A percentile compares a stretch with the other conserved stretches of the same genome.
These are phyloP conservation scores for Panthera uncia DNA, from an alignment of 2,113 vertebrate genomes.

Conservation along the genomic window DNA sequence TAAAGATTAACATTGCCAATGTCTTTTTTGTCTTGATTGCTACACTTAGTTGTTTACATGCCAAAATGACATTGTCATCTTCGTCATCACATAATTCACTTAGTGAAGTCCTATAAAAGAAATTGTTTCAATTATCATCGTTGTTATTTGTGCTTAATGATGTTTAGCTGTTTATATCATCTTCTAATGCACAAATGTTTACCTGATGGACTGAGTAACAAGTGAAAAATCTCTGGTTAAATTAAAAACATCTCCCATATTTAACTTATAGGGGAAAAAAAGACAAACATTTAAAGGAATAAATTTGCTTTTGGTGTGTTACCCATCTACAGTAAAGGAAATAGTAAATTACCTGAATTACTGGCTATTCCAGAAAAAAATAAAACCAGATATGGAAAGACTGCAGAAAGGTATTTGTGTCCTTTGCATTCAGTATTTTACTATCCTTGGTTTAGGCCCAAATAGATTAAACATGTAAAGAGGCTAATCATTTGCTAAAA, in stretches of 20 bases:
- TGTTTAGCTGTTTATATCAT: background rate
- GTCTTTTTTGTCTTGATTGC: background rate
- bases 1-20: background rate
- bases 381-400: background rate
- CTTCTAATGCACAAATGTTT: background rate
- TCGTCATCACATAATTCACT: slow-evolving; percentile 68
- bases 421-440: background rate
- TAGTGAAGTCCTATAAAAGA: slow-evolving; percentile 56
- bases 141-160: background rate
- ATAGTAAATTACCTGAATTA: background rate
- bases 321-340: background rate
- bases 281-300: background rate
- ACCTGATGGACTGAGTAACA: slow-evolving; percentile 53
- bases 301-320: background rate
- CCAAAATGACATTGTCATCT: slow-evolving; percentile 58
- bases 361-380: background rate
- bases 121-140: background rate
- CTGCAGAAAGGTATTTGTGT: too few relatives aligned
- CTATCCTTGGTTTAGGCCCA: background rate
- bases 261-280: slow-evolving; percentile 38
- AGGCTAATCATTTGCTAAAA: background rate
- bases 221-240: slow-evolving; percentile 62
- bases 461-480: background rate
- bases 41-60: slow-evolving; percentile 71
- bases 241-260: slow-evolving; percentile 65